Conservation (phyloP, 2,113 vertebrate genomes). For the Melanostigma gelatinosum region DNA sequence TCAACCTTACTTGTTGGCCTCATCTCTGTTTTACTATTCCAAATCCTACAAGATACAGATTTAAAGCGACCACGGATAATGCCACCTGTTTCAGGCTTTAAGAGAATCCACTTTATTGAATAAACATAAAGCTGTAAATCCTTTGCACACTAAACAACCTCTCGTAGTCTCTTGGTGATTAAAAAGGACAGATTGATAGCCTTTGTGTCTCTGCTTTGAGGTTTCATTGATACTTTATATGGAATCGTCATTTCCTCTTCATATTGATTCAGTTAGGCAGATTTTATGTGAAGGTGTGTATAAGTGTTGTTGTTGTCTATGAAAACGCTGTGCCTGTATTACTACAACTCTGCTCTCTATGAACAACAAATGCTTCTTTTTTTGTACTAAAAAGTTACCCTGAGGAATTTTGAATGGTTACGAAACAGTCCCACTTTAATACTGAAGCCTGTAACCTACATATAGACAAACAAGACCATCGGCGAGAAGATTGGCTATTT, state of each 20-base stretch:
- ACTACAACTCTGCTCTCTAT: neutral
- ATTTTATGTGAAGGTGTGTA: constrained; percentile 15
- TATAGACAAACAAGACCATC: no score
- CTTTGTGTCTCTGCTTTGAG: constrained; percentile 26
- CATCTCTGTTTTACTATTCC: neutral
- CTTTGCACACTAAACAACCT: neutral
- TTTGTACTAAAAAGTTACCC: no score
- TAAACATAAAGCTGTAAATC: constrained; percentile 52
- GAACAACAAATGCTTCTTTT: neutral
- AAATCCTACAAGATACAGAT: constrained; percentile 15
- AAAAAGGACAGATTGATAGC: constrained; percentile 45
- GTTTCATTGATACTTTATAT: constrained; percentile 35
- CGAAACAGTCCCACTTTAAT: no score
- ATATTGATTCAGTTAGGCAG: constrained; percentile 6
- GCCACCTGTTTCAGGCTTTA: constrained; percentile 35
- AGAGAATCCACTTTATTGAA: constrained; percentile 32
- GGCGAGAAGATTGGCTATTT: no score
- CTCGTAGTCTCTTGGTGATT: constrained; percentile 12
- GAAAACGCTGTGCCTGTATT: neutral
- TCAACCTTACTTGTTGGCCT: neutral
- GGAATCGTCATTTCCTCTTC: constrained; percentile 36
- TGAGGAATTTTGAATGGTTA: no score
- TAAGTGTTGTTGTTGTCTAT: neutral
- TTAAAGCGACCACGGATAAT: constrained; percentile 30
- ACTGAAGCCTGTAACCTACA: no score